These are phyloP conservation scores for Penelope pileata DNA, from an alignment of 2,113 vertebrate genomes.

Conservation along the genomic window DNA sequence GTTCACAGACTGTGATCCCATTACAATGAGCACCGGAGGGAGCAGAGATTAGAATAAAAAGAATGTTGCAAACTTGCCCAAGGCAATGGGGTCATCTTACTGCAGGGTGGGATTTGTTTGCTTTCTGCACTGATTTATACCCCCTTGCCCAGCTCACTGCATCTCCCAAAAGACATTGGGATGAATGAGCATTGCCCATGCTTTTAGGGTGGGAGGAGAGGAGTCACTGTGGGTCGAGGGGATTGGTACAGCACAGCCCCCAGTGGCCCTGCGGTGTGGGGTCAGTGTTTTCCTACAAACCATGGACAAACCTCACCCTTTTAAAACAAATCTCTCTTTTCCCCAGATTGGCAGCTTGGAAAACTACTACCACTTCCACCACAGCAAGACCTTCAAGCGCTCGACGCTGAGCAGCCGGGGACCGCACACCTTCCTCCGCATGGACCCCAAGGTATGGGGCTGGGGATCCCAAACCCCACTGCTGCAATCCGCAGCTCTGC, in stretches of 20 bases:
- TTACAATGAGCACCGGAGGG: slow-evolving; percentile 40
- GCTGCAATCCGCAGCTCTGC: neutral
- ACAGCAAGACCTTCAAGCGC: slow-evolving; percentile 89
- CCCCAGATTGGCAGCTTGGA: slow-evolving; percentile 90
- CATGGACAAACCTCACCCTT: accelerated
- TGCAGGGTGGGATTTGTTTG: no score
- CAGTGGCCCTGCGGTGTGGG: accelerated
- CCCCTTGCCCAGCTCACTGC: neutral
- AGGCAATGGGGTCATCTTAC: no score
- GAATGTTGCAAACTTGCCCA: neutral
- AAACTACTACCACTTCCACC: slow-evolving; percentile 92
- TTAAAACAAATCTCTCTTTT: neutral
- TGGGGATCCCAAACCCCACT: neutral
- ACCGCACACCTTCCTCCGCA: slow-evolving; percentile 87
- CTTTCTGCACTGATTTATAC: neutral
- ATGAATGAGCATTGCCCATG: neutral
- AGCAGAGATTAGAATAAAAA: slow-evolving; percentile 1
- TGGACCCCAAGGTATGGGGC: slow-evolving; percentile 88
- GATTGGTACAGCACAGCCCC: neutral
- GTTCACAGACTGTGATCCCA: slow-evolving; percentile 68
- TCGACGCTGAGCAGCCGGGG: slow-evolving; percentile 82
- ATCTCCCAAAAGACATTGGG: neutral
- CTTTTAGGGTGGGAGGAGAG: slow-evolving; percentile 20
- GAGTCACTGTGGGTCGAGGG: neutral
- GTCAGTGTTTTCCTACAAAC: neutral